These are phyloP conservation scores for Apaloderma vittatum DNA, from an alignment of 2,113 vertebrate genomes.

Conservation along the genomic window DNA sequence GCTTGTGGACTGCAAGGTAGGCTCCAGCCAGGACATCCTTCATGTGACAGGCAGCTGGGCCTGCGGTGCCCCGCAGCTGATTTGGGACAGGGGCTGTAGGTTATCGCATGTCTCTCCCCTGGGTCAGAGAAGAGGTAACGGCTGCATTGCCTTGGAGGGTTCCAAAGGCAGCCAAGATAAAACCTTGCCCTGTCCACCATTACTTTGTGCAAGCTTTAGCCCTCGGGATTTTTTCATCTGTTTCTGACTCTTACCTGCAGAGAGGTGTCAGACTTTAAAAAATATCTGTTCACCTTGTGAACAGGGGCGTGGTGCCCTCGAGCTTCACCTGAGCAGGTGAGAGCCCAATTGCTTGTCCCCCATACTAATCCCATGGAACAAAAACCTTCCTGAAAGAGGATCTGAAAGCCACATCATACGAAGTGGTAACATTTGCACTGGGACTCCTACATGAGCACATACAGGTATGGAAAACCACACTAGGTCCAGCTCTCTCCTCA, in stretches of 20 bases:
- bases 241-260: background rate
- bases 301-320: background rate
- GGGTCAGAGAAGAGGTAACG: background rate
- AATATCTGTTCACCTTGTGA: background rate
- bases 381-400: background rate
- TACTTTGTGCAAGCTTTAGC: background rate
- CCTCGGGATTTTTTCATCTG: background rate
- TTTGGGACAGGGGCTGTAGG: background rate
- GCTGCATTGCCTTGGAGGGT: background rate
- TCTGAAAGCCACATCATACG: background rate
- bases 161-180: background rate
- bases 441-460: background rate
- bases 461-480: background rate
- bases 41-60: rapidly evolving
- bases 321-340: background rate
- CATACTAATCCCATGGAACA: background rate
- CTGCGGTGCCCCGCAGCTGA: rapidly evolving
- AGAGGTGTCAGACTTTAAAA: background rate
- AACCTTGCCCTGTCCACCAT: background rate
- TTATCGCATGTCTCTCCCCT: rapidly evolving
- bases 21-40: background rate
- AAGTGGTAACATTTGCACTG: background rate
- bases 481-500: background rate
- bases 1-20: background rate
- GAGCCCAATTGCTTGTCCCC: background rate